Percentiles rank a stretch among this genome's conserved stretches.
Evolutionary conservation across 2,888 invertebrate species (phyloP).

Genomic region (Rutpela maculata): DNA sequence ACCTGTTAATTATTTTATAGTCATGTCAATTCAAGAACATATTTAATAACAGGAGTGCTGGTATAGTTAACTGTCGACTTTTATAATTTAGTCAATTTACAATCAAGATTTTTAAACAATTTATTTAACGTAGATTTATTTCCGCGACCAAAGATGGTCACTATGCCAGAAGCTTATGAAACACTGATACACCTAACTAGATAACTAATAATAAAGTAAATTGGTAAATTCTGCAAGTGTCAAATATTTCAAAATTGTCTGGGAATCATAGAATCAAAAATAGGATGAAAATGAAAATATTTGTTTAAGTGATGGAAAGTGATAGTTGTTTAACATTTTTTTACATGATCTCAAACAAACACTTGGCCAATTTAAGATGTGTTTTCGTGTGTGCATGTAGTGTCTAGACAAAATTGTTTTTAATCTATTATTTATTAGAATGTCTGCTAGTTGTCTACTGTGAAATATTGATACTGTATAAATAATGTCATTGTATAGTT

Average conservation of each 20-base stretch:
- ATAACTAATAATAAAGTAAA: too few relatives aligned
- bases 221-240: too few relatives aligned
- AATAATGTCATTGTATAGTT: background rate
- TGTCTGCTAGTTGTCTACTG: background rate
- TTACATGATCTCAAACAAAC: background rate
- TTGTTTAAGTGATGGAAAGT: background rate
- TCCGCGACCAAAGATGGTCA: too few relatives aligned
- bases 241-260: too few relatives aligned
- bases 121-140: too few relatives aligned
- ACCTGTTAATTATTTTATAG: background rate
- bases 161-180: too few relatives aligned
- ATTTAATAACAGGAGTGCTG: too few relatives aligned
- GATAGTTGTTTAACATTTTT: background rate
- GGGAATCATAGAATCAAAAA: too few relatives aligned
- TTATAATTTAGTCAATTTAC: too few relatives aligned
- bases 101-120: too few relatives aligned
- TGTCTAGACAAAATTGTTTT: constrained; percentile 3
- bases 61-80: too few relatives aligned
- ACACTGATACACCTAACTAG: too few relatives aligned
- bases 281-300: background rate
- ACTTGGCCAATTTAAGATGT: background rate
- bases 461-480: background rate
- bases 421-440: background rate
- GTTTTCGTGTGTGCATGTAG: background rate
- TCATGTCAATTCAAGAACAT: background rate